Evolutionary conservation across 35 echinoderm and acorn worm genomes (phyloP).

Genomic region (Amphiura filiformis): DNA sequence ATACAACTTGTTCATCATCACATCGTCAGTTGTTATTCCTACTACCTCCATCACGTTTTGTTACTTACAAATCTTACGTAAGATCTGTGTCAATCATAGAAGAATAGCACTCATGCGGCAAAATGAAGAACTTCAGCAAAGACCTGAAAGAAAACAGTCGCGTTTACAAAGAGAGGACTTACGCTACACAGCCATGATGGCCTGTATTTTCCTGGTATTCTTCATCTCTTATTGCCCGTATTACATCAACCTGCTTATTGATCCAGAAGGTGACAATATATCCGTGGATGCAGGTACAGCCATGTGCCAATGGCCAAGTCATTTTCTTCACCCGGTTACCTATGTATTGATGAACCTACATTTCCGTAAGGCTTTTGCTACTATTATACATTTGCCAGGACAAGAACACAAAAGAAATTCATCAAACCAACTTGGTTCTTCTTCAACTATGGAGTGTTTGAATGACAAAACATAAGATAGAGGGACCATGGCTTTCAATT

Average conservation of each 20-base stretch:
- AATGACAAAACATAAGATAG: too few species aligned
- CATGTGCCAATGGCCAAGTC: constrained; percentile 41
- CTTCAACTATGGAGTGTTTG: too few species aligned
- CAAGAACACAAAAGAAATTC: too few species aligned
- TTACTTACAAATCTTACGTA: constrained; percentile 35
- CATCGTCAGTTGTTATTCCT: constrained; percentile 22
- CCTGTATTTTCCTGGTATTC: constrained; percentile 33
- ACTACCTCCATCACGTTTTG: constrained; percentile 26
- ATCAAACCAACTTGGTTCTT: too few species aligned
- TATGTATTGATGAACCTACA: constrained; percentile 51
- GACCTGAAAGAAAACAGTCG: too few species aligned
- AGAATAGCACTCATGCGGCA: neutral
- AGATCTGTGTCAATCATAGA: constrained; percentile 24
- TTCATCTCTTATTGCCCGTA: constrained; percentile 43
- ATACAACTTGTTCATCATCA: constrained; percentile 43
- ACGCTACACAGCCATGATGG: constrained; percentile 43
- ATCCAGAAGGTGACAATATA: constrained; percentile 29
- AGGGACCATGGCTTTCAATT: too few species aligned
- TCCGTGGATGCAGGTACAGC: constrained; percentile 18
- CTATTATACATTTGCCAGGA: too few species aligned
- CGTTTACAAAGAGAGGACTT: constrained; percentile 22
- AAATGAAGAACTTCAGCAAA: too few species aligned
- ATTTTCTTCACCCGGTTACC: constrained; percentile 24
- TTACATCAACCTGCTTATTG: constrained; percentile 27
- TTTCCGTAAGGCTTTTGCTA: constrained; percentile 11